Evolutionary conservation across 2,113 vertebrate species (phyloP).

Genomic region (Eretmodus cyanostictus): DNA sequence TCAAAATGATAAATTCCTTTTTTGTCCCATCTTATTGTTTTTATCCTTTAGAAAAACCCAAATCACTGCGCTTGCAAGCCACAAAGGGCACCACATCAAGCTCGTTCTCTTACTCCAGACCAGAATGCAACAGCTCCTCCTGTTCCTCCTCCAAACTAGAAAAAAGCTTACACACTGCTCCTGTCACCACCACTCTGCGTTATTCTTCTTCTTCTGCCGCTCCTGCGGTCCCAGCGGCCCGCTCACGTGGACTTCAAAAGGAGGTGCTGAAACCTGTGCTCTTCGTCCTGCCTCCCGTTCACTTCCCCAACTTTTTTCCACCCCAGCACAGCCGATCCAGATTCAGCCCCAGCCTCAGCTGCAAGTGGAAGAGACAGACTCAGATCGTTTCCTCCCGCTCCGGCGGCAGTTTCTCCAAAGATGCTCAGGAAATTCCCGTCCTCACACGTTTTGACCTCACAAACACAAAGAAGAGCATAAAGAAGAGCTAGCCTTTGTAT

Average conservation of each 20-base stretch:
- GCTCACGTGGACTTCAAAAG: neutral
- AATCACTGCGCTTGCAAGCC: neutral
- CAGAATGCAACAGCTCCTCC: neutral
- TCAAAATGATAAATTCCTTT: neutral
- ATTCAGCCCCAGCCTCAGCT: neutral
- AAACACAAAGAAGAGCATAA: neutral
- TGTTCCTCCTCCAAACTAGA: neutral
- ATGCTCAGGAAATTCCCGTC: slow-evolving; percentile 17
- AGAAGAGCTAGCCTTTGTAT: neutral
- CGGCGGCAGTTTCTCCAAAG: slow-evolving; percentile 10
- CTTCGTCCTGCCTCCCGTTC: slow-evolving; percentile 67
- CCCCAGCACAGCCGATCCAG: neutral
- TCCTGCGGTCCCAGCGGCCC: neutral
- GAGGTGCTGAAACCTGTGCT: slow-evolving; percentile 63
- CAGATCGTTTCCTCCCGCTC: neutral
- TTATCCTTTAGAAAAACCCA: slow-evolving; percentile 11
- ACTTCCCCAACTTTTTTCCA: slow-evolving; percentile 30
- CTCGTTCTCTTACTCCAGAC: neutral
- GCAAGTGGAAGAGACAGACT: neutral
- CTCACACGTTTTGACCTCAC: slow-evolving; percentile 39
- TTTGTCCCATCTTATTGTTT: neutral
- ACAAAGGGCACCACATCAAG: neutral
- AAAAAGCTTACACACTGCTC: neutral
- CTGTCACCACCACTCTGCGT: neutral
- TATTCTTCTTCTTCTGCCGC: neutral